These are phyloP conservation scores for Hipposideros armiger DNA, from an alignment of 2,113 vertebrate genomes.

Conservation along the genomic window DNA sequence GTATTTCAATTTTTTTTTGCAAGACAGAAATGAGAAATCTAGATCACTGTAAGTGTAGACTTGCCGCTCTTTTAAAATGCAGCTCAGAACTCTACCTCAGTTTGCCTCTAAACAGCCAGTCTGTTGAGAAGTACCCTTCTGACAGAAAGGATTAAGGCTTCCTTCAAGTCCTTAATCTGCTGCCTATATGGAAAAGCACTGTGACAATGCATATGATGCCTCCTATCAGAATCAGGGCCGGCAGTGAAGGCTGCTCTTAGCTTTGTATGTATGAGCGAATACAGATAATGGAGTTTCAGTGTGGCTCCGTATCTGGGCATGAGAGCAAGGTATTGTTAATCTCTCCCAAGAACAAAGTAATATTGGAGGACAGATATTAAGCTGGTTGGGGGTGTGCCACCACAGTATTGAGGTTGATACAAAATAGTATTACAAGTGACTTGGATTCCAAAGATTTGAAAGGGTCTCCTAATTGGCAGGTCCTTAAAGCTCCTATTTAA, in stretches of 20 bases:
- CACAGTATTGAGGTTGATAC: background rate
- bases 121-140: conserved; percentile 66
- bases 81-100: conserved; percentile 68
- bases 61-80: conserved; percentile 73
- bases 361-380: background rate
- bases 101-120: conserved; percentile 68
- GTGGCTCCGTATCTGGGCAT: background rate
- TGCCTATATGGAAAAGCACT: background rate
- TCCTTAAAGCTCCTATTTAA: conserved; percentile 14
- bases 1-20: conserved; percentile 81
- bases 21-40: conserved; percentile 80
- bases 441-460: conserved; percentile 46
- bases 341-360: background rate
- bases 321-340: background rate
- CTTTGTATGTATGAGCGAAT: background rate
- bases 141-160: conserved; percentile 78
- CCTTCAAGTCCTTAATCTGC: conserved; percentile 75
- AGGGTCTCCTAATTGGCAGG: background rate
- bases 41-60: conserved; percentile 39
- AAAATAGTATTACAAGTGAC: background rate
- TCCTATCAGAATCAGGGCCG: conserved; percentile 26
- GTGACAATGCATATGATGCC: background rate
- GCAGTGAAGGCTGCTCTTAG: background rate
- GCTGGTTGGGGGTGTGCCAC: background rate
- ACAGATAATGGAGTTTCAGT: background rate